A percentile compares a stretch with the other conserved stretches of the same genome.
These are phyloP conservation scores for Pteruthius melanotis DNA, from an alignment of 2,113 vertebrate genomes.

Conservation along the genomic window DNA sequence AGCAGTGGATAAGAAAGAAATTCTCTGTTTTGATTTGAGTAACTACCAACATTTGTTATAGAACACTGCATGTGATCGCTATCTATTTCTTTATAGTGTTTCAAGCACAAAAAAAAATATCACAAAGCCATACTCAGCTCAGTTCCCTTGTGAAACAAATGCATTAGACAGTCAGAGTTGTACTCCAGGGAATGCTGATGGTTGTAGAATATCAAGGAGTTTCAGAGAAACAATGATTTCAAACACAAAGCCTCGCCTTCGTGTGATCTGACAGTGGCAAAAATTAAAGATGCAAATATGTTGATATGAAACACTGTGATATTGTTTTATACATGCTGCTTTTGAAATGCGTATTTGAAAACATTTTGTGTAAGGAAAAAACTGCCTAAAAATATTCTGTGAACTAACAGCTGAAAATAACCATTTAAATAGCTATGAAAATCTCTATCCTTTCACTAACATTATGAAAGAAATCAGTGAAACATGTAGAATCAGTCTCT, in stretches of 20 bases:
- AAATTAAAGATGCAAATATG: conserved; percentile 28
- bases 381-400: conserved; percentile 15
- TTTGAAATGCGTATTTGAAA: conserved; percentile 46
- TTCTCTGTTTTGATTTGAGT: conserved; percentile 22
- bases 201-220: conserved; percentile 65
- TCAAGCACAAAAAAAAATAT: conserved; percentile 53
- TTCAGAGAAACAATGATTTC: conserved; percentile 37
- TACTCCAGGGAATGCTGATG: conserved; percentile 49
- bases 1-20: conserved; percentile 40
- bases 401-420: neutral
- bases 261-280: conserved; percentile 31
- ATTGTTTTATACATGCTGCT: conserved; percentile 20
- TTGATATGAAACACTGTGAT: neutral
- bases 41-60: neutral
- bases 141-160: conserved; percentile 56
- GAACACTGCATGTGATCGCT: conserved; percentile 23
- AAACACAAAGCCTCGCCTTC: conserved; percentile 47
- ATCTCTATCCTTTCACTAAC: neutral
- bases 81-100: conserved; percentile 48
- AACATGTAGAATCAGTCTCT: neutral
- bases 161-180: conserved; percentile 27
- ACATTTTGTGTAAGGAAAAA: neutral
- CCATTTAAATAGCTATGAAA: neutral
- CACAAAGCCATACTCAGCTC: conserved; percentile 46
- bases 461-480: neutral